Base-by-base conservation (phyloP, 2,113 vertebrate species). In the Machaerirhynchus nigripectus region DNA sequence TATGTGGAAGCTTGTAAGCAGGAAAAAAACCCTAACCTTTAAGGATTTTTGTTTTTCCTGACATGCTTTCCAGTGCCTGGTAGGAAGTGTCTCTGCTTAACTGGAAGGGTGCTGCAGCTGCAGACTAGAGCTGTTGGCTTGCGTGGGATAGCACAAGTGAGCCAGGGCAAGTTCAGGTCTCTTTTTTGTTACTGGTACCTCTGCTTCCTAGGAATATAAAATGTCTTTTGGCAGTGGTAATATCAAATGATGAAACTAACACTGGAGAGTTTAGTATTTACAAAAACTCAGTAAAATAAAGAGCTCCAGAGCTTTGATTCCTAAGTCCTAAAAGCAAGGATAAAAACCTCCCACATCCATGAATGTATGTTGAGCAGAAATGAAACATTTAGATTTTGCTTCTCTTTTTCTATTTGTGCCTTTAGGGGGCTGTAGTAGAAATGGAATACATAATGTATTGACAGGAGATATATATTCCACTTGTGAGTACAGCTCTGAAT, bases 391-490 rank as follows among this genome's bases (percentile, higher is more conserved):
- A 50, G 89, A 94, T 97, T 97, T 96, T 94, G 81, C 78, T 71
- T 94, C 79, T 97, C 91, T 95, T 96, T 97, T 97, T 96, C 91
- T 92, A 35, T 95, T 95, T 95, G 83, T 97, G 96, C 97, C 96
- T 97, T 98, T 95, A 97, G 94, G 97, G 94, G 97, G 91, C 94
- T 97, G 96, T 97, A 96, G 96, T 91, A 97, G 94, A 96, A 96
- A 95, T 97, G 89, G 96, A 97, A 98, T 97, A 95, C 90, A 96
- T 97, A 97, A 97, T 98, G 75, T 97, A 97, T 97, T 97, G 95
- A 98, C 97, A 97, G 93, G 95, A 97, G 96, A 97, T 96, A 96
- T 96, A 98, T 97, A 97, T 98, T 98, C 97, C 93, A 93, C 95
- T 97, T 95, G 93, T 97, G 96, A 97, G 95, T 91, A 96, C 83